phyloP scores from a whole-genome alignment of 2,797 vertebrate species.

The Sebastes umbrosus region DNA sequence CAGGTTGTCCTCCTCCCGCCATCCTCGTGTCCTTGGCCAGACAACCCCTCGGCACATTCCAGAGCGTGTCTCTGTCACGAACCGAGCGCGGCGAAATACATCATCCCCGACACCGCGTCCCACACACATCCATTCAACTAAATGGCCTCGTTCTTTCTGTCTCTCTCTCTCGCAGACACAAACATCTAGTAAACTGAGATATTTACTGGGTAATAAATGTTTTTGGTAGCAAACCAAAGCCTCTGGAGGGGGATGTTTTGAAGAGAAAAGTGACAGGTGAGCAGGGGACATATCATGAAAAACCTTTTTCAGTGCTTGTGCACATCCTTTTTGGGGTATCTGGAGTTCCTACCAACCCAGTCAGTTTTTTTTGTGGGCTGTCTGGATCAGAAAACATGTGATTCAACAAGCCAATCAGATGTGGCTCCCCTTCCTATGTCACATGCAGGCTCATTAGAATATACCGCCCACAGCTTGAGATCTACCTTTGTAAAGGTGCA shows the following conservation, averaged over 20 bases:
- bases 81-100: conserved; percentile 82
- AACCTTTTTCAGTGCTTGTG: background rate
- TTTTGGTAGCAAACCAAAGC: background rate
- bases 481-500: background rate
- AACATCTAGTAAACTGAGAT: background rate
- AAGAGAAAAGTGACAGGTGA: background rate
- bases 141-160: conserved; percentile 69
- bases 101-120: conserved; percentile 77
- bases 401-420: no score
- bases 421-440: no score
- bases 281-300: background rate
- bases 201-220: background rate
- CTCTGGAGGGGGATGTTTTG: background rate
- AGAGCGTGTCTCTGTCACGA: conserved; percentile 82
- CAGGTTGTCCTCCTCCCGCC: conserved; percentile 37
- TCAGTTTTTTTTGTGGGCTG: no score
- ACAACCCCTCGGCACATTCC: conserved; percentile 72
- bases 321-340: no score
- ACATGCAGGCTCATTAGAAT: background rate
- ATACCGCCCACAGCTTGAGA: background rate
- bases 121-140: conserved; percentile 74
- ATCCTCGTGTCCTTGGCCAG: conserved; percentile 80
- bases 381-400: no score
- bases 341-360: no score
- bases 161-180: conserved; percentile 15